Base-by-base conservation (phyloP, 2,113 vertebrate species). In the Desmodus rotundus region DNA sequence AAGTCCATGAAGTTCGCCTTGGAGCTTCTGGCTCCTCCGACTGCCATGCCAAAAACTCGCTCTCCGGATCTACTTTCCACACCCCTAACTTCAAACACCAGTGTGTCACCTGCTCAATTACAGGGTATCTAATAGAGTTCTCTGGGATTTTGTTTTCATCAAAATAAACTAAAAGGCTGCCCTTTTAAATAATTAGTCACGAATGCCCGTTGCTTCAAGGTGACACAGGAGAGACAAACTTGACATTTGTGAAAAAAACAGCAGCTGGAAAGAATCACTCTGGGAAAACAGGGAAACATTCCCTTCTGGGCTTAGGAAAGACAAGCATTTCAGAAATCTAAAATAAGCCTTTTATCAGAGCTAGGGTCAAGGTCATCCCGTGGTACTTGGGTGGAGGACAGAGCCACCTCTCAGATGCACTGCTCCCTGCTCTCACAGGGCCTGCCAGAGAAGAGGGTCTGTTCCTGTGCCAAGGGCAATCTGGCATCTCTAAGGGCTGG, bases 161-260 rank as follows among this genome's bases (percentile, higher is more conserved):
- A 89, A 94, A 95, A 93, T 86, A 94, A 96, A 96, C 61, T 47
- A 74, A 96, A 96, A 91, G 19, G 20, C 45, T 93, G 73, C 82
- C 91, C 89, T 94, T 97, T 95, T 87, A 73, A 92, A 95, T 81
- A 96, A 96, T 93, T 89, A 80, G 78, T 91, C 95, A 93, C 0
- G 7, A 94, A 95, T 43, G 61, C 85, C 90, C 88, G 70, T 72
- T 95, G 90, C 96, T 95, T 96, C 16, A 5, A 91, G 95, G 91
- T 94, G 94, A 94, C 88, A 94, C 28, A 63, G 54, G 61, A 95
- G 84, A 81, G 45, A 87, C 88, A 94, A 92, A 84, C 45, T 7
- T 96, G 91, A 96, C 91, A 87, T 96, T 80, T 95, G 88, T 87
- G 65, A 91, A 87, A 68, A 68, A 91, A 82, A 89, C 3, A 13